phyloP scores from a whole-genome alignment of 2,888 invertebrate species.

The Cataglyphis livida region DNA sequence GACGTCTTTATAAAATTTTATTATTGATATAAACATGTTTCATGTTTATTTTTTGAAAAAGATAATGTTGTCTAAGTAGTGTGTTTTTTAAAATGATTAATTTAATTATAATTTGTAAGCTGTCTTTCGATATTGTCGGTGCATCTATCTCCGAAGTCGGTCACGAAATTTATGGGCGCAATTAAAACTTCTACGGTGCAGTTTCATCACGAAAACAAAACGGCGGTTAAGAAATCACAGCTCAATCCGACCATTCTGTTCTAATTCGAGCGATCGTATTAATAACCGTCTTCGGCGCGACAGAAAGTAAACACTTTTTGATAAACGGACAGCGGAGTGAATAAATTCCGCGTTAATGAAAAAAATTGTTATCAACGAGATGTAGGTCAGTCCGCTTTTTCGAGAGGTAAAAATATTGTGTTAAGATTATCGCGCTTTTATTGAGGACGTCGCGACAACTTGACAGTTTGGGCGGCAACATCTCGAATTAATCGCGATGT shows the following conservation, averaged over 20 bases:
- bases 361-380: conserved; percentile 36
- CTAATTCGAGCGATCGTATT: conserved; percentile 30
- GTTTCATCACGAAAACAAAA: conserved; percentile 41
- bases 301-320: conserved; percentile 49
- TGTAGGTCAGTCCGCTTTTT: conserved; percentile 38
- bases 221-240: conserved; percentile 7
- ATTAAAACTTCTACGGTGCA: conserved; percentile 26
- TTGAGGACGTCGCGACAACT: conserved; percentile 13
- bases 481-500: conserved; percentile 26
- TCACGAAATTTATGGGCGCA: conserved; percentile 14
- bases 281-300: conserved; percentile 30
- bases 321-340: neutral
- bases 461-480: conserved; percentile 9
- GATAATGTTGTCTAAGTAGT: neutral
- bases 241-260: conserved; percentile 13
- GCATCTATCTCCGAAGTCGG: neutral
- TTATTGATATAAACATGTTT: neutral
- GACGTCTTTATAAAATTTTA: neutral
- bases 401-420: conserved; percentile 32
- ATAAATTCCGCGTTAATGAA: conserved; percentile 43
- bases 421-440: conserved; percentile 46
- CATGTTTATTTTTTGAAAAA: neutral
- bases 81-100: neutral
- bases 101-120: conserved; percentile 8
- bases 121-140: neutral